Conservation (phyloP, 2,113 vertebrate genomes). For the Sturnus vulgaris region DNA sequence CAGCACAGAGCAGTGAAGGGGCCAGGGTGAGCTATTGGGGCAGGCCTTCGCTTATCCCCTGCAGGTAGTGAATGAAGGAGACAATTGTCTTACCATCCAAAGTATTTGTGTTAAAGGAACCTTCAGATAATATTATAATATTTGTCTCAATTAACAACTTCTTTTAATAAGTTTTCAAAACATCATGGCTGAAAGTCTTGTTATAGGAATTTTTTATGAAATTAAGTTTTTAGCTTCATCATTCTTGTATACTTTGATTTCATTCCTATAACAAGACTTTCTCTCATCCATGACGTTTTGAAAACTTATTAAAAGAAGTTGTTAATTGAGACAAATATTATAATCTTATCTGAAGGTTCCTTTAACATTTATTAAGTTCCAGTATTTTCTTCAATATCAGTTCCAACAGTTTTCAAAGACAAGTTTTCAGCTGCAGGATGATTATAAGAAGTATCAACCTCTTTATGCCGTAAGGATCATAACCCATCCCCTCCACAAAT, state of each 20-base stretch:
- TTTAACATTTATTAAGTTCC: not conserved
- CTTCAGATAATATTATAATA: not conserved
- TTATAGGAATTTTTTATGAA: no score
- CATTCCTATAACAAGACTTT: not conserved
- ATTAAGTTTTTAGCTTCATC: no score
- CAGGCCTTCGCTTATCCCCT: rapidly evolving
- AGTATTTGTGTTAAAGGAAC: not conserved
- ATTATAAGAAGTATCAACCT: not conserved
- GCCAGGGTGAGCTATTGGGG: rapidly evolving
- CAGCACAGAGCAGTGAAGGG: rapidly evolving
- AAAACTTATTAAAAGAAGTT: not conserved
- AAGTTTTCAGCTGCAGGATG: not conserved
- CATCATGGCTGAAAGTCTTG: not conserved
- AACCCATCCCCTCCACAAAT: not conserved
- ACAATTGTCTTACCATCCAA: not conserved
- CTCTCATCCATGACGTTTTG: not conserved
- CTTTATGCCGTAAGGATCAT: not conserved
- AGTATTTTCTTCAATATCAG: not conserved
- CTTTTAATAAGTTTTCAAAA: not conserved
- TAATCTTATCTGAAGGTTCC: not conserved
- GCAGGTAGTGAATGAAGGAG: rapidly evolving
- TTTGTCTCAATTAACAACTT: not conserved
- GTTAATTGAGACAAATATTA: not conserved
- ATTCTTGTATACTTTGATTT: no score
- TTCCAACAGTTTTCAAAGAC: not conserved